These are phyloP conservation scores for Polyodon spathula DNA, from an alignment of 2,113 vertebrate species.

Conservation along the genomic window DNA sequence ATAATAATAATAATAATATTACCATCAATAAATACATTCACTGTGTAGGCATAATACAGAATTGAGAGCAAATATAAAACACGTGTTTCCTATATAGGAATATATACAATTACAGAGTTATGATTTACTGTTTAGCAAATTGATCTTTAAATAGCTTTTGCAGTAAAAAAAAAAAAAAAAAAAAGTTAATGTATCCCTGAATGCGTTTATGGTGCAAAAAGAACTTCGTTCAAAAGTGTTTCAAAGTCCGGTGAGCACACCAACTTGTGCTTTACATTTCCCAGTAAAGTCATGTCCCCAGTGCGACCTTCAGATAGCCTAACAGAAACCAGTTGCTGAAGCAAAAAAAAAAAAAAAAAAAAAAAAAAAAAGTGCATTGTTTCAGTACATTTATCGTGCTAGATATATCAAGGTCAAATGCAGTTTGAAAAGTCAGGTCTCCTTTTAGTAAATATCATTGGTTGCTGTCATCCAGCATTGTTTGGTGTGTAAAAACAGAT, in stretches of 20 bases:
- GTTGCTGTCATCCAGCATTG: no score
- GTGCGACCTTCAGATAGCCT: constrained; percentile 45
- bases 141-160: background rate
- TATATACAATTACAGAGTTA: background rate
- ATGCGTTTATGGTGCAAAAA: constrained; percentile 3
- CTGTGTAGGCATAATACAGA: background rate
- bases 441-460: no score
- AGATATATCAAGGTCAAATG: no score
- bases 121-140: background rate
- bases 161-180: background rate
- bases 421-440: no score
- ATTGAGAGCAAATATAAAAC: background rate
- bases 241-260: constrained; percentile 58
- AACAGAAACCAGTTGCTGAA: constrained; percentile 57
- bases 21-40: background rate
- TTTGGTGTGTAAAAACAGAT: no score
- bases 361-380: background rate
- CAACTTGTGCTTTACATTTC: constrained; percentile 56
- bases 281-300: constrained; percentile 55
- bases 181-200: constrained; percentile 15
- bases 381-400: no score
- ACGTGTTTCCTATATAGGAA: background rate
- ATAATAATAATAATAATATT: constrained; percentile 10
- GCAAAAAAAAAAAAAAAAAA: constrained; percentile 7
- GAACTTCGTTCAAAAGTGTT: constrained; percentile 40